These are phyloP conservation scores for Mixornis gularis DNA, from an alignment of 2,113 vertebrate genomes.

Conservation along the genomic window DNA sequence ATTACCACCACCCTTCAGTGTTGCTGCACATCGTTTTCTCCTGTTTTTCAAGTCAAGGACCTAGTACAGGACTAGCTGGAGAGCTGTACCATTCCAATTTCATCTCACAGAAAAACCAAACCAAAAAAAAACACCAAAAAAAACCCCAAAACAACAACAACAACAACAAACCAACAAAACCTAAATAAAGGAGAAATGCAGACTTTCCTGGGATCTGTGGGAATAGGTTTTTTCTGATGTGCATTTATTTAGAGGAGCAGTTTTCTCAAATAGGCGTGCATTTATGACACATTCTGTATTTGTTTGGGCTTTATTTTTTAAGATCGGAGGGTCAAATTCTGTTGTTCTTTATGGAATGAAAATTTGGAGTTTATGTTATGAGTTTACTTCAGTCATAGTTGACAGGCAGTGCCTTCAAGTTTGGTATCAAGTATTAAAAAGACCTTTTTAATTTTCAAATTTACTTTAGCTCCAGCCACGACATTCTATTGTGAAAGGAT, in stretches of 20 bases:
- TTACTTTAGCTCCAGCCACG: not conserved
- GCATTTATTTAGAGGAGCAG: not conserved
- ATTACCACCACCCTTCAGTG: not conserved
- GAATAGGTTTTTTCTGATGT: not conserved
- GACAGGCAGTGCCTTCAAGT: not conserved
- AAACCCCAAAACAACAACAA: too few species aligned
- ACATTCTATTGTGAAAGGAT: not conserved
- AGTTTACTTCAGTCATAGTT: not conserved
- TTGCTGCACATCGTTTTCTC: not conserved
- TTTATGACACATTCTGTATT: not conserved
- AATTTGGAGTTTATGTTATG: not conserved
- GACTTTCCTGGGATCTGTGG: not conserved
- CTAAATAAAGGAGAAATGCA: not conserved
- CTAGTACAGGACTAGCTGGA: not conserved
- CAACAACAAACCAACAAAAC: too few species aligned
- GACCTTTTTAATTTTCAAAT: not conserved
- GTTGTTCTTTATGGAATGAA: not conserved
- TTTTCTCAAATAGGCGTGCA: not conserved
- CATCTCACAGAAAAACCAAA: not conserved
- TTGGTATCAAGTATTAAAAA: fast-evolving
- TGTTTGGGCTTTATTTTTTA: not conserved
- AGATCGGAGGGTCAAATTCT: not conserved
- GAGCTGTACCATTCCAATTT: not conserved
- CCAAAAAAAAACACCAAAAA: too few species aligned
- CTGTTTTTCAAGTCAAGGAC: not conserved